Evolutionary conservation across 2,113 vertebrate genomes (phyloP).

Genomic region (Saccopteryx bilineata): DNA sequence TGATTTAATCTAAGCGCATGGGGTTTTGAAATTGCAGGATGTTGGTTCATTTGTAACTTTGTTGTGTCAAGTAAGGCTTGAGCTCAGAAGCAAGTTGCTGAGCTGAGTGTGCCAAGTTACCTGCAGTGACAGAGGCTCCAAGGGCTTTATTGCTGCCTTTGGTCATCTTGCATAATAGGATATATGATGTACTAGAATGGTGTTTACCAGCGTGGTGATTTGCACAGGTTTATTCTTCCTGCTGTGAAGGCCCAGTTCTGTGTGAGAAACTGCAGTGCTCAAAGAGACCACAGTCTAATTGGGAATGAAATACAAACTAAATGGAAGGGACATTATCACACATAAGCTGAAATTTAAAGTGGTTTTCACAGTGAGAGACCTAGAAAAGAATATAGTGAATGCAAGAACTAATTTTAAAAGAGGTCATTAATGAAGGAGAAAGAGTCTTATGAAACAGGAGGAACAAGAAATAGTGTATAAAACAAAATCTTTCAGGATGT

Average conservation of each 20-base stretch:
- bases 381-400: not conserved
- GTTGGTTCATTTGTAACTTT: conserved; percentile 15
- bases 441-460: not conserved
- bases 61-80: not conserved
- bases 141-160: not conserved
- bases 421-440: not conserved
- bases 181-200: not conserved
- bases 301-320: not conserved
- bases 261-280: not conserved
- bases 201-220: not conserved
- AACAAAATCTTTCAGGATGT: not conserved
- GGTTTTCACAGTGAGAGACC: not conserved
- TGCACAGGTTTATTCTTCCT: not conserved
- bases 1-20: not conserved
- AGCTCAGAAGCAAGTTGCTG: not conserved
- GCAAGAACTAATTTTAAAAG: not conserved
- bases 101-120: not conserved
- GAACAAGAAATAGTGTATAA: not conserved
- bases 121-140: too few relatives aligned
- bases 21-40: not conserved
- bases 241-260: not conserved
- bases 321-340: not conserved
- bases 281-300: not conserved
- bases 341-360: not conserved
- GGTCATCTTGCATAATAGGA: not conserved